A percentile compares a stretch with the other conserved stretches of the same genome.
These are phyloP conservation scores for Ostrea denselamellosa DNA, from an alignment of 1,140 invertebrate species.

Conservation along the genomic window DNA sequence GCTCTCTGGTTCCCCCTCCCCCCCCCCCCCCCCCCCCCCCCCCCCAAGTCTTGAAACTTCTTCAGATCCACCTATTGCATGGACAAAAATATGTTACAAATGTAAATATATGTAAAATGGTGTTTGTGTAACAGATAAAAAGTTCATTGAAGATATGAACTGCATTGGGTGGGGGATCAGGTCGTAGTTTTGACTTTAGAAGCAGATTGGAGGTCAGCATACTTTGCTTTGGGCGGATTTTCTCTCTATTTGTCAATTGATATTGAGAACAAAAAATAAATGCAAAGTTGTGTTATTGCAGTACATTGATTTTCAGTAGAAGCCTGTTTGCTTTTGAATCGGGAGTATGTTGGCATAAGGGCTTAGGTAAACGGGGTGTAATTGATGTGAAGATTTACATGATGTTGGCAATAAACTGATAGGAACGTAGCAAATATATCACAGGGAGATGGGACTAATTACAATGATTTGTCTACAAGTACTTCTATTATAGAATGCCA, in stretches of 20 bases:
- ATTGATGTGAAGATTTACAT: constrained; percentile 22
- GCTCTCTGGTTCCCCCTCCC: too few species aligned
- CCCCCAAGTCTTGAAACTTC: too few species aligned
- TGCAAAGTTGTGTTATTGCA: neutral
- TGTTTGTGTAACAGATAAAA: neutral
- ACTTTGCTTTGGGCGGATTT: neutral
- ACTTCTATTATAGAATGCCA: neutral
- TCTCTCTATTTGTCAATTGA: neutral
- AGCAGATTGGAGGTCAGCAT: neutral
- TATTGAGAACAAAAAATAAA: constrained; percentile 26
- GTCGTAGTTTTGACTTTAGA: neutral
- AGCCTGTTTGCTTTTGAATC: constrained; percentile 13
- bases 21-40: too few species aligned
- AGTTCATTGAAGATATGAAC: neutral
- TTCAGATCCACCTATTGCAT: too few species aligned
- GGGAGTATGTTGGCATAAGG: neutral
- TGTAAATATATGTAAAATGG: neutral
- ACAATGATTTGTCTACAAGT: neutral
- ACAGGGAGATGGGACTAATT: neutral
- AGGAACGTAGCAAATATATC: neutral
- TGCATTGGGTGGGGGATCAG: neutral
- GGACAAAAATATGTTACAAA: too few species aligned
- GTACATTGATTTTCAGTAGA: constrained; percentile 15
- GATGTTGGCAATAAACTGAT: neutral
- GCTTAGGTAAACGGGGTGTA: neutral